Evolutionary conservation across 2,113 vertebrate species (phyloP).

Genomic region (Apus apus): DNA sequence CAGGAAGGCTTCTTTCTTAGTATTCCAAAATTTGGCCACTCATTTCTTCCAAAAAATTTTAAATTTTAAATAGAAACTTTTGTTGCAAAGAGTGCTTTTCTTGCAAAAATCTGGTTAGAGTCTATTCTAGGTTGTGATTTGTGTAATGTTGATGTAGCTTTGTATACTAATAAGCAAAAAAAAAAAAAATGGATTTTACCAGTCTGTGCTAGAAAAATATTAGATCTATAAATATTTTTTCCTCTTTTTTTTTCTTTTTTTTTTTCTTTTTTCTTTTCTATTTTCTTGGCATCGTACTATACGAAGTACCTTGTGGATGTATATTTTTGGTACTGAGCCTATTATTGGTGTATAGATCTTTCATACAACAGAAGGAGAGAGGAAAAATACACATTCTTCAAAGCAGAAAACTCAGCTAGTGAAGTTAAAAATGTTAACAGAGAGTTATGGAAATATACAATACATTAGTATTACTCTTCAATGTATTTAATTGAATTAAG

Average conservation of each 20-base stretch:
- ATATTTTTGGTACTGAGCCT: background rate
- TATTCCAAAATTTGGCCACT: background rate
- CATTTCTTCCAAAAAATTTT: background rate
- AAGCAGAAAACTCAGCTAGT: background rate
- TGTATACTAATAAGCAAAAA: background rate
- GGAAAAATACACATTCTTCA: background rate
- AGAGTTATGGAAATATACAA: background rate
- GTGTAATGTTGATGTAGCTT: background rate
- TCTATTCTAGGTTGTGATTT: background rate
- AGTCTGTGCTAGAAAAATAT: accelerated
- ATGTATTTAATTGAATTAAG: background rate
- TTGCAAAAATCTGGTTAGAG: background rate
- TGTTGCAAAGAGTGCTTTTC: background rate
- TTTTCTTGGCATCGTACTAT: background rate
- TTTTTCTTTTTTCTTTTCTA: background rate
- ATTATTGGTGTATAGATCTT: background rate
- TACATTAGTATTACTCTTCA: background rate
- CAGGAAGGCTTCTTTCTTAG: background rate
- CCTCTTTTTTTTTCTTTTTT: background rate
- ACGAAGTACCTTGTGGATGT: background rate
- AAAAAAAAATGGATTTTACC: background rate
- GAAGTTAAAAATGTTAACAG: background rate
- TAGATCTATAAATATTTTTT: background rate
- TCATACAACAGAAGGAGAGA: background rate
- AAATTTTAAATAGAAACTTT: background rate